These are phyloP conservation scores for Acanthisitta chloris DNA, from an alignment of 2,113 vertebrate species.

Conservation along the genomic window DNA sequence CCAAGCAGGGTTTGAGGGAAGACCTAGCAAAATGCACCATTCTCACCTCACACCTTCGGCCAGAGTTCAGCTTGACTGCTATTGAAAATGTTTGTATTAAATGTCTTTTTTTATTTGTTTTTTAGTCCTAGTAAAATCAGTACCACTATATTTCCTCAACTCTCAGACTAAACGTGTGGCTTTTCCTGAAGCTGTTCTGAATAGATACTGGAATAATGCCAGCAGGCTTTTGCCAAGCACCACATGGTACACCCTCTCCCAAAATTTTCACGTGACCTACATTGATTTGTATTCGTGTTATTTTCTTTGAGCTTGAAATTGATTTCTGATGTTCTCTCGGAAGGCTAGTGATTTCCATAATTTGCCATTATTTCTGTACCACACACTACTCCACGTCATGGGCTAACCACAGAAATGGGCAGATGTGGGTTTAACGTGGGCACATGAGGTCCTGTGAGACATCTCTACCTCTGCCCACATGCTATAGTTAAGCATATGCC, in stretches of 20 bases:
- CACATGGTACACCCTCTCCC: rapidly evolving
- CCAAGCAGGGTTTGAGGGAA: background rate
- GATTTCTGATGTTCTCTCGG: background rate
- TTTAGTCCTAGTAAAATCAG: background rate
- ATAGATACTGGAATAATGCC: rapidly evolving
- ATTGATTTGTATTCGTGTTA: background rate
- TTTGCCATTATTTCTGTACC: background rate
- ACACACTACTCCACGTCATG: background rate
- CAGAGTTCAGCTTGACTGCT: background rate
- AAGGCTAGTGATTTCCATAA: background rate
- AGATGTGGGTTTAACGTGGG: background rate
- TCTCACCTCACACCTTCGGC: rapidly evolving
- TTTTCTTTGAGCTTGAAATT: background rate
- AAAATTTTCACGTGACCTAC: background rate
- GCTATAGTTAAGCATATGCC: background rate
- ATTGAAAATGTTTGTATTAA: background rate
- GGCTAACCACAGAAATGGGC: background rate
- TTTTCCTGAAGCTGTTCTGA: background rate
- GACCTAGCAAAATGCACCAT: background rate
- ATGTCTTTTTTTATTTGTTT: background rate
- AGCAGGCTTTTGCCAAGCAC: background rate
- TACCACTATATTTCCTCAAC: background rate
- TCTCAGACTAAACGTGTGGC: rapidly evolving
- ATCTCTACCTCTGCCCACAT: background rate
- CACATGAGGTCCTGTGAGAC: background rate